These are phyloP conservation scores for Hoplostethus atlanticus DNA, from an alignment of 2,797 vertebrate genomes.

Conservation along the genomic window DNA sequence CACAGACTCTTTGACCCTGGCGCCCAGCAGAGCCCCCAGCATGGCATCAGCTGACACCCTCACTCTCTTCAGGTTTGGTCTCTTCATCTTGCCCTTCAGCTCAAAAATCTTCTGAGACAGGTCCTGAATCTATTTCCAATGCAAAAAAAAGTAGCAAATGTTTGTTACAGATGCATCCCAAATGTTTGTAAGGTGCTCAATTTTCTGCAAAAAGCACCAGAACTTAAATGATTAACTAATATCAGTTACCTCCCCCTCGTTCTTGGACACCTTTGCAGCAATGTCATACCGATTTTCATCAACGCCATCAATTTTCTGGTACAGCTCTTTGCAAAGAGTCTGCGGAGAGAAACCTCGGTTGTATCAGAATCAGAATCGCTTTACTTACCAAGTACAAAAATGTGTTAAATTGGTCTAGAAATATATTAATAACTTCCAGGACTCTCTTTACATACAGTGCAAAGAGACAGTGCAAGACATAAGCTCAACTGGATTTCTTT, in stretches of 20 bases:
- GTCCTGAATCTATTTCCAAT: slow-evolving; percentile 70
- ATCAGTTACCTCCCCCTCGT: slow-evolving; percentile 68
- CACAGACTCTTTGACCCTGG: slow-evolving; percentile 85
- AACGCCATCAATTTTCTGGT: slow-evolving; percentile 81
- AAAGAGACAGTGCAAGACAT: too few species aligned
- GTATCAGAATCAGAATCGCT: neutral
- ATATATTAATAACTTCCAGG: neutral
- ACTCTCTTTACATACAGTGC: too few species aligned
- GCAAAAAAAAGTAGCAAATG: neutral
- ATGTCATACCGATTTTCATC: slow-evolving; percentile 87
- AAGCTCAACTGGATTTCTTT: too few species aligned
- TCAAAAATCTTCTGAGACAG: slow-evolving; percentile 83
- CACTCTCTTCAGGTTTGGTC: slow-evolving; percentile 83
- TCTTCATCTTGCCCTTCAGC: slow-evolving; percentile 88
- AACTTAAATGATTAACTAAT: neutral
- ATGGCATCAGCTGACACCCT: slow-evolving; percentile 87
- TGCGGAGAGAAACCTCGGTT: slow-evolving; percentile 54
- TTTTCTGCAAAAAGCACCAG: neutral
- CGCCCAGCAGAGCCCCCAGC: slow-evolving; percentile 85
- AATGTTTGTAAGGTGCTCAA: neutral
- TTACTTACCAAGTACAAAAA: neutral
- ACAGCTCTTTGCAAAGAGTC: slow-evolving; percentile 84
- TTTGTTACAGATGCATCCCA: neutral
- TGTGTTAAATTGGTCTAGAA: neutral
- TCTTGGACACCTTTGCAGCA: slow-evolving; percentile 81